These are phyloP conservation scores for Phylloscopus collybita DNA, from an alignment of 2,797 vertebrate genomes.

Conservation along the genomic window DNA sequence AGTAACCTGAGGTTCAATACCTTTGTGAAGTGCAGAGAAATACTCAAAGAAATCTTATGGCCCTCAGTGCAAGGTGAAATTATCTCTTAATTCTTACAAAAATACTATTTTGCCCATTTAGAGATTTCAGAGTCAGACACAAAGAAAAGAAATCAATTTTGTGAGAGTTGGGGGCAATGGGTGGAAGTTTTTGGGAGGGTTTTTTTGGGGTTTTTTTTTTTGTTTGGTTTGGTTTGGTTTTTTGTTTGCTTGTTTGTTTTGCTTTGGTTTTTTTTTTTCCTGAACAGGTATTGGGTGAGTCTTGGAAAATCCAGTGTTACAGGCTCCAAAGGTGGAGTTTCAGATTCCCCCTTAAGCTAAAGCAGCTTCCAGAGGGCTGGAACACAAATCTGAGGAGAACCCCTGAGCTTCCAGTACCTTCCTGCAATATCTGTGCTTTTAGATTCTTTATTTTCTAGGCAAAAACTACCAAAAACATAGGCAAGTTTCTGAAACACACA, in stretches of 20 bases:
- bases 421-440: constrained; percentile 1
- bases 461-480: constrained; percentile 23
- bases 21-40: not conserved
- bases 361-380: not conserved
- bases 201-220: not conserved
- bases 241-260: too few species aligned
- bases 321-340: rapidly evolving
- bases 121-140: too few species aligned
- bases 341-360: not conserved
- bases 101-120: rapidly evolving
- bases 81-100: not conserved
- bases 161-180: rapidly evolving
- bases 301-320: rapidly evolving
- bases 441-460: constrained; percentile 24
- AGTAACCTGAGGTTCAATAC: not conserved
- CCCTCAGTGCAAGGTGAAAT: not conserved
- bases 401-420: not conserved
- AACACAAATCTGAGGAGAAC: not conserved
- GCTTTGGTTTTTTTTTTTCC: too few species aligned
- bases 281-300: not conserved
- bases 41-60: rapidly evolving
- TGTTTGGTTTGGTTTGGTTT: too few species aligned
- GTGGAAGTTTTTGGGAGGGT: not conserved
- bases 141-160: not conserved
- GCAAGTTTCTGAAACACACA: constrained; percentile 45